Evolutionary conservation across 2,888 invertebrate species (phyloP).

Genomic region (Drosophila formosana): DNA sequence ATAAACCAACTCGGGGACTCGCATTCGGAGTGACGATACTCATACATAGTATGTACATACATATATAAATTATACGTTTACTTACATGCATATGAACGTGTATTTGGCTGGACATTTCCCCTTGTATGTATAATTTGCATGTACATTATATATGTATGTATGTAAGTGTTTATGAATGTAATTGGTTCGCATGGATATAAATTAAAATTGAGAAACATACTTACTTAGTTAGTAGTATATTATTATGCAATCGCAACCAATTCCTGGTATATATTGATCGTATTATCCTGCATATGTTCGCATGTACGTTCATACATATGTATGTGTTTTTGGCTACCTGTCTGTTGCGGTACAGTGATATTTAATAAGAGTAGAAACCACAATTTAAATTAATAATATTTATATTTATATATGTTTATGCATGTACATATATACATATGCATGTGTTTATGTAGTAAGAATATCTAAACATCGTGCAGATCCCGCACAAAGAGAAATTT

Average conservation of each 20-base stretch:
- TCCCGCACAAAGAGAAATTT: slow-evolving; percentile 34
- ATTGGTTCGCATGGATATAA: background rate
- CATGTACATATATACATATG: slow-evolving; percentile 1
- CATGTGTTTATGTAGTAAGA: slow-evolving; percentile 41
- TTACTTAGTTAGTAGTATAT: background rate
- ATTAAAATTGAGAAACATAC: slow-evolving; percentile 11
- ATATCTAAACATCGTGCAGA: slow-evolving; percentile 42
- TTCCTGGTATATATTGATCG: slow-evolving; percentile 18
- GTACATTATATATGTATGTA: background rate
- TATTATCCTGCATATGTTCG: background rate
- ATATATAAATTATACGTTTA: slow-evolving; percentile 30
- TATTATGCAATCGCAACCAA: slow-evolving; percentile 8
- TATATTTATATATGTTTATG: slow-evolving; percentile 15
- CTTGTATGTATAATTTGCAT: background rate
- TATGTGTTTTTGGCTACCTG: background rate
- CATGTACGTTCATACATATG: background rate
- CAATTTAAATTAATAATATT: slow-evolving; percentile 21
- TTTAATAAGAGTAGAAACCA: slow-evolving; percentile 32
- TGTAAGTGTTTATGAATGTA: background rate
- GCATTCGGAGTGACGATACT: slow-evolving; percentile 9
- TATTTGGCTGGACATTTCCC: slow-evolving; percentile 24
- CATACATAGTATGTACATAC: slow-evolving; percentile 14
- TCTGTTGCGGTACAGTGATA: slow-evolving; percentile 15
- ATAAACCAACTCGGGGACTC: slow-evolving; percentile 41
- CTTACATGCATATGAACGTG: slow-evolving; percentile 24